Evolutionary conservation across 2,797 vertebrate genomes (phyloP).

Genomic region (Pseudochirops cupreus): DNA sequence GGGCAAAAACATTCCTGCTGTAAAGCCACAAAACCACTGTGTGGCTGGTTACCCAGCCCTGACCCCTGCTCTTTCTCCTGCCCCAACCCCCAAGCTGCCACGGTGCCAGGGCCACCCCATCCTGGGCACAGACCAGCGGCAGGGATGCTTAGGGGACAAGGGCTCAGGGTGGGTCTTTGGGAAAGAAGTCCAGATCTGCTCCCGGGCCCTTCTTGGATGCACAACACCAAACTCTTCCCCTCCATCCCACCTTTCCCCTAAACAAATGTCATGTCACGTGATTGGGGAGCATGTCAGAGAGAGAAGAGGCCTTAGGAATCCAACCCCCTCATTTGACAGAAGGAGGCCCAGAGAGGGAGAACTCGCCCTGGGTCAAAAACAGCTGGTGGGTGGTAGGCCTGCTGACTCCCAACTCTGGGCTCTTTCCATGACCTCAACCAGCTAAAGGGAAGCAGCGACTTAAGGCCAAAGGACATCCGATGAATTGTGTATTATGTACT

Average conservation of each 20-base stretch:
- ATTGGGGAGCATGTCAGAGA: background rate
- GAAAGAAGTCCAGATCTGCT: background rate
- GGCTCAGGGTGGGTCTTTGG: background rate
- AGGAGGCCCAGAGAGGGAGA: background rate
- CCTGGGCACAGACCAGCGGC: background rate
- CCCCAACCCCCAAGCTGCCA: background rate
- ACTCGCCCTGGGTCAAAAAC: background rate
- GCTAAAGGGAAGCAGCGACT: background rate
- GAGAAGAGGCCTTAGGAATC: background rate
- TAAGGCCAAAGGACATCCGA: background rate
- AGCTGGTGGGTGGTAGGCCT: background rate
- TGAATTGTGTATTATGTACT: background rate
- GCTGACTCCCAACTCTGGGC: background rate
- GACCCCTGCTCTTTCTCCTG: conserved; percentile 47
- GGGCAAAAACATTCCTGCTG: conserved; percentile 85
- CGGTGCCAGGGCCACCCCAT: background rate
- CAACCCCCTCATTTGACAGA: background rate
- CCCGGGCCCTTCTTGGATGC: background rate
- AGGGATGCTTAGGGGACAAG: background rate
- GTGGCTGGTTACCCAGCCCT: conserved; percentile 84
- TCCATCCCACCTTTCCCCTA: background rate
- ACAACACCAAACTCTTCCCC: background rate
- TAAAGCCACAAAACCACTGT: conserved; percentile 83
- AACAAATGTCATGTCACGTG: background rate
- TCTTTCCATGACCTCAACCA: background rate